Evolutionary conservation across 2,888 invertebrate species (phyloP).

Genomic region (Cantharis rufa): DNA sequence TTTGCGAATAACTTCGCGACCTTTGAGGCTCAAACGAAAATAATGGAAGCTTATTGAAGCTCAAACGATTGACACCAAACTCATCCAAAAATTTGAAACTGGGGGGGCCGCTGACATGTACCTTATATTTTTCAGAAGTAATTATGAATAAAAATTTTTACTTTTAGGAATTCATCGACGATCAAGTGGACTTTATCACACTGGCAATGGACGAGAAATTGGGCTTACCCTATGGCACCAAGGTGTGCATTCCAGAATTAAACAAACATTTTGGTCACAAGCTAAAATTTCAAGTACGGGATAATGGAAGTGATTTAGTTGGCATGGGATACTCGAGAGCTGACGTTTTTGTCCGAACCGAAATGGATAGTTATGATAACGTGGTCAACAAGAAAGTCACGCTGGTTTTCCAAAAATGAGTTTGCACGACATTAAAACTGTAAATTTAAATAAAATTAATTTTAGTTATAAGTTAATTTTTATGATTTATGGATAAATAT

Average conservation of each 20-base stretch:
- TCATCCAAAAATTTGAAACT: too few species aligned
- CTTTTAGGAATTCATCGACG: slow-evolving; percentile 58
- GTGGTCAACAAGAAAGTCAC: slow-evolving; percentile 57
- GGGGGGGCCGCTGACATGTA: too few species aligned
- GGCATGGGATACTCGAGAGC: slow-evolving; percentile 53
- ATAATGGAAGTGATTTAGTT: slow-evolving; percentile 52
- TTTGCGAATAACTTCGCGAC: too few species aligned
- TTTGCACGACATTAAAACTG: neutral
- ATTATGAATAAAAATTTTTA: too few species aligned
- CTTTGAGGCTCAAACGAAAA: too few species aligned
- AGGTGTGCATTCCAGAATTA: slow-evolving; percentile 58
- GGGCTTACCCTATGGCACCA: slow-evolving; percentile 55
- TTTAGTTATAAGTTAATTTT: too few species aligned
- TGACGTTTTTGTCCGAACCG: slow-evolving; percentile 59
- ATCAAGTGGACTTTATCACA: slow-evolving; percentile 56
- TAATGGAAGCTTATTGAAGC: too few species aligned
- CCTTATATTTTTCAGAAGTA: too few species aligned
- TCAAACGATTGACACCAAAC: too few species aligned
- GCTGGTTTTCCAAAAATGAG: slow-evolving; percentile 45
- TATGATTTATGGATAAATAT: slow-evolving; percentile 50
- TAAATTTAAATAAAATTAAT: neutral
- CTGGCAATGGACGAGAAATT: slow-evolving; percentile 57
- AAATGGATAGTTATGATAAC: slow-evolving; percentile 59
- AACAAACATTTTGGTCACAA: slow-evolving; percentile 57
- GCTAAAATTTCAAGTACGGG: slow-evolving; percentile 56